Evolutionary conservation across 2,888 invertebrate species (phyloP).

Genomic region (Stenotaenia linearis): DNA sequence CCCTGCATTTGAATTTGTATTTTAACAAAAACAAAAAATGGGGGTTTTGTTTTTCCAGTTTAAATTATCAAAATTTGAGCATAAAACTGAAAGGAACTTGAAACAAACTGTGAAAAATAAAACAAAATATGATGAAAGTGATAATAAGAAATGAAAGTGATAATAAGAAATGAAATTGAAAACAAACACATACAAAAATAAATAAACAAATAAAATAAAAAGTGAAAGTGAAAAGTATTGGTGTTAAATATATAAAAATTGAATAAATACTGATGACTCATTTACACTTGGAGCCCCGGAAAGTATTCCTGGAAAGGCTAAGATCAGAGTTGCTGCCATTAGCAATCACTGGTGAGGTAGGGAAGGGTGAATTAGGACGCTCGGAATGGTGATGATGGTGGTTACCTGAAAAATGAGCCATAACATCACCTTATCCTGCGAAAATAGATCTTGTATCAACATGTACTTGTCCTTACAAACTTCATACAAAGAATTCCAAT

Average conservation of each 20-base stretch:
- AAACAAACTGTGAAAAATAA: not conserved
- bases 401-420: constrained; percentile 32
- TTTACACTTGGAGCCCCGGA: constrained; percentile 77
- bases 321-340: constrained; percentile 40
- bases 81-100: not conserved
- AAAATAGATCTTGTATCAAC: not conserved
- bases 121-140: constrained; percentile 16
- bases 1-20: not conserved
- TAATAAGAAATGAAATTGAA: not conserved
- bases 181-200: constrained; percentile 6
- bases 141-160: constrained; percentile 28
- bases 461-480: too few species aligned
- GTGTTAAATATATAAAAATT: not conserved
- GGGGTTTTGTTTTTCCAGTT: not conserved
- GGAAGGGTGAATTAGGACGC: constrained; percentile 31
- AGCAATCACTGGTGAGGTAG: constrained; percentile 35
- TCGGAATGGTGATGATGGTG: constrained; percentile 30
- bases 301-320: constrained; percentile 63
- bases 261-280: not conserved
- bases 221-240: not conserved
- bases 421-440: constrained; percentile 15
- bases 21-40: not conserved
- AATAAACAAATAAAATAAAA: not conserved
- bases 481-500: too few species aligned
- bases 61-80: not conserved